Conservation (phyloP, 1,140 invertebrate species). For the Euura lappo region DNA sequence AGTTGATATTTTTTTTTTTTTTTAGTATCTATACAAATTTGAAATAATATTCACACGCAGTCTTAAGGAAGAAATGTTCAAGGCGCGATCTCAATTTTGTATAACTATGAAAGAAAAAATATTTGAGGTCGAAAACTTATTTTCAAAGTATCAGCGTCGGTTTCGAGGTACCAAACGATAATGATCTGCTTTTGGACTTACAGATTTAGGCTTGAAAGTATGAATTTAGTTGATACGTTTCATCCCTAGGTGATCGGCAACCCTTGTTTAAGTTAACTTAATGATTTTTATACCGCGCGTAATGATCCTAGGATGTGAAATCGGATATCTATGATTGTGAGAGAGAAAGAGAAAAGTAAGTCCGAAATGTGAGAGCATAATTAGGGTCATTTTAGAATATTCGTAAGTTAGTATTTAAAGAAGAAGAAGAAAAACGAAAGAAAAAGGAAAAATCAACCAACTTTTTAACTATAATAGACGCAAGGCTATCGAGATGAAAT, state of each 20-base stretch:
- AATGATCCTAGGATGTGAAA: background rate
- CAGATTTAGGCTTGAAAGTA: too few relatives aligned
- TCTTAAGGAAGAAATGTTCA: background rate
- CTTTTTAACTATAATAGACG: slow-evolving; percentile 13
- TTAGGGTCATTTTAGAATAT: slow-evolving; percentile 11
- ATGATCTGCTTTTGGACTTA: too few relatives aligned
- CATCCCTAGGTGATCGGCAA: too few relatives aligned
- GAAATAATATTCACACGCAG: too few relatives aligned
- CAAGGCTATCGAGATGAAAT: background rate
- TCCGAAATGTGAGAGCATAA: background rate
- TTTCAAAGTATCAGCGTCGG: too few relatives aligned
- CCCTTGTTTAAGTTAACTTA: too few relatives aligned
- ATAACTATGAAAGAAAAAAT: too few relatives aligned
- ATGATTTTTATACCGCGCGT: background rate
- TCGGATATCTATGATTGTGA: background rate
- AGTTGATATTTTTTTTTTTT: too few relatives aligned
- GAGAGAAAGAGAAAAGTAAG: background rate
- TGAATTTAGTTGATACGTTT: too few relatives aligned
- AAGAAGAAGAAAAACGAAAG: background rate
- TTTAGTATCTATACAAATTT: too few relatives aligned
- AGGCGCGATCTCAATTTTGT: background rate
- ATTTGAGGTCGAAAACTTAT: too few relatives aligned
- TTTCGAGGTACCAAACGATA: too few relatives aligned
- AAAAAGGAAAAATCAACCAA: background rate
- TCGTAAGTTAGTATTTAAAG: slow-evolving; percentile 12